Percentiles rank a stretch among this genome's conserved stretches.
Evolutionary conservation across 2,888 invertebrate species (phyloP).

Genomic region (Sarcophaga rosellei): DNA sequence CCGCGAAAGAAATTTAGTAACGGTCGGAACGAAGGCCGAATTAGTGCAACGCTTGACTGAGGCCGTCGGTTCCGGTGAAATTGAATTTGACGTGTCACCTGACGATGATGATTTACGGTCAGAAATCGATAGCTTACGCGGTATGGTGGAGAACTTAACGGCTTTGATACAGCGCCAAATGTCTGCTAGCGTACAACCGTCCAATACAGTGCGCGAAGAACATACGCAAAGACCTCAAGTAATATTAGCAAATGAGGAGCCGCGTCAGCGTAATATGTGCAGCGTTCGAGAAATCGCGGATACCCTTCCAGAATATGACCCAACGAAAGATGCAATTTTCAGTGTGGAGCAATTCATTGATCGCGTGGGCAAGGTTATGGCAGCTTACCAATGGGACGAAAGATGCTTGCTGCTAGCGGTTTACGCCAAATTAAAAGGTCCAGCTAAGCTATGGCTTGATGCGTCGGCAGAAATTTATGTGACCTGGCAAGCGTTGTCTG

Average conservation of each 20-base stretch:
- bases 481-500: no score
- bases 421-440: no score
- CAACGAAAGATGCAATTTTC: no score
- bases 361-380: no score
- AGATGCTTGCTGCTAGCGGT: no score
- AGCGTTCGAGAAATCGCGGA: constrained; percentile 42
- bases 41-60: constrained; percentile 29
- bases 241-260: not conserved
- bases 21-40: constrained; percentile 31
- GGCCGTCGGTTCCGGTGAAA: constrained; percentile 19
- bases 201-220: no score
- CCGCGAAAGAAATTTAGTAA: not conserved
- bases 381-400: no score
- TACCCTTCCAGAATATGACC: no score
- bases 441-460: constrained; percentile 45
- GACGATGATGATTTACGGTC: not conserved
- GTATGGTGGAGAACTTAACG: not conserved
- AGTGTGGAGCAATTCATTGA: no score
- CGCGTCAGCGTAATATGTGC: not conserved
- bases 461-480: not conserved
- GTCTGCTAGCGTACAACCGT: not conserved
- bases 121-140: constrained; percentile 31
- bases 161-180: not conserved
- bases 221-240: not conserved
- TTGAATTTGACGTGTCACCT: not conserved